Percentiles rank a stretch among this genome's conserved stretches.
These are phyloP conservation scores for Alligator sinensis DNA, from an alignment of 2,113 vertebrate species.

Conservation along the genomic window DNA sequence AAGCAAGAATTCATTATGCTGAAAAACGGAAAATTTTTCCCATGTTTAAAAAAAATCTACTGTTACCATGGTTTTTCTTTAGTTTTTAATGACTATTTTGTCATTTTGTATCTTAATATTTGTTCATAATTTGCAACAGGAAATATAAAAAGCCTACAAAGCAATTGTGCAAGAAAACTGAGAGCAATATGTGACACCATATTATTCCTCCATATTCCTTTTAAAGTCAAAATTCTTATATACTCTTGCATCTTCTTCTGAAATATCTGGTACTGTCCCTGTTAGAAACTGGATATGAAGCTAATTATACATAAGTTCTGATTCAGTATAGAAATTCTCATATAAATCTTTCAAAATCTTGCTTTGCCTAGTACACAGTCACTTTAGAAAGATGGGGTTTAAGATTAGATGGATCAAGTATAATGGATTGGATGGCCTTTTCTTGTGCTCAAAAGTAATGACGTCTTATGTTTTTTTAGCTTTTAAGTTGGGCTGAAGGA, in stretches of 20 bases:
- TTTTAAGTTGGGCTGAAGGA: neutral
- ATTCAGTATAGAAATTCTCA: neutral
- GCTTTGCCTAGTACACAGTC: neutral
- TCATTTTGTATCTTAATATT: neutral
- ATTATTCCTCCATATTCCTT: neutral
- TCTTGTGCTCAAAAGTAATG: neutral
- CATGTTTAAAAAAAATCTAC: neutral
- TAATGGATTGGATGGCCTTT: neutral
- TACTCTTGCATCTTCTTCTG: neutral
- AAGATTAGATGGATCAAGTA: neutral
- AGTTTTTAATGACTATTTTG: neutral
- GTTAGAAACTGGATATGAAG: neutral
- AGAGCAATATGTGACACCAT: neutral
- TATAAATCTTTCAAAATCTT: neutral
- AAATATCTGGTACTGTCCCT: neutral
- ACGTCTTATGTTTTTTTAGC: neutral
- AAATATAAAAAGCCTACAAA: neutral
- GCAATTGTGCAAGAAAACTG: accelerated
- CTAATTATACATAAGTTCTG: neutral
- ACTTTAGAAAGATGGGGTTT: neutral
- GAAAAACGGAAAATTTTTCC: neutral
- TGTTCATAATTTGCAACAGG: neutral
- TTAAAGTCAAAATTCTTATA: neutral
- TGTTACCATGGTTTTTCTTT: neutral
- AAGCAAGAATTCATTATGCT: neutral